A percentile compares a stretch with the other conserved stretches of the same genome.
Conservation (phyloP, 2,888 invertebrate species). For the Acronicta psi region DNA sequence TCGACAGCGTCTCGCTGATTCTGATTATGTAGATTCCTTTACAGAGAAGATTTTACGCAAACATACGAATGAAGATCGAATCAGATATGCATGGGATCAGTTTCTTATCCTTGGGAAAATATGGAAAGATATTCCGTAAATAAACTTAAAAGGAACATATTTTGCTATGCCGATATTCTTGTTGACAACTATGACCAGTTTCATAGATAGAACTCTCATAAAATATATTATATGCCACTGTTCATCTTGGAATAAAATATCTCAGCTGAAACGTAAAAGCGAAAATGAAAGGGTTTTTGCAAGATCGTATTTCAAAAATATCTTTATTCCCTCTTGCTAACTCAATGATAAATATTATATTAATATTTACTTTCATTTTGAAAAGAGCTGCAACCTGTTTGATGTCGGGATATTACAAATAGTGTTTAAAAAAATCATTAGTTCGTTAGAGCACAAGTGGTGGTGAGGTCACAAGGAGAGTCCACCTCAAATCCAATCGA, state of each 20-base stretch:
- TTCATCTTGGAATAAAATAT: constrained; percentile 48
- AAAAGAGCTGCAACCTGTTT: constrained; percentile 54
- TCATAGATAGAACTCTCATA: constrained; percentile 41
- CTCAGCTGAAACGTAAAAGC: constrained; percentile 29
- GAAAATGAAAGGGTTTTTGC: constrained; percentile 35
- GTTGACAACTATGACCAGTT: constrained; percentile 51
- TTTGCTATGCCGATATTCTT: constrained; percentile 53
- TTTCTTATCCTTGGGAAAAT: constrained; percentile 78
- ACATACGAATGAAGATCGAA: constrained; percentile 83
- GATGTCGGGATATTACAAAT: constrained; percentile 27
- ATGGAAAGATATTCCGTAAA: constrained; percentile 75
- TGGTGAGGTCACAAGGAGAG: constrained; percentile 68
- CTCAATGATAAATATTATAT: constrained; percentile 25
- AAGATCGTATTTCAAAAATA: constrained; percentile 43
- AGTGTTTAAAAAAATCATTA: constrained; percentile 54
- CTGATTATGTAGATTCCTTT: constrained; percentile 84
- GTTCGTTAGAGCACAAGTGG: constrained; percentile 52
- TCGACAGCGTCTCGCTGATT: constrained; percentile 78
- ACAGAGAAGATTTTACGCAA: constrained; percentile 81
- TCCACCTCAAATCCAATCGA: constrained; percentile 83
- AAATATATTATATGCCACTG: constrained; percentile 43
- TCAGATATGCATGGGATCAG: constrained; percentile 85
- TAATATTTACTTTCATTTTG: constrained; percentile 30
- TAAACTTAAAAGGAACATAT: constrained; percentile 71
- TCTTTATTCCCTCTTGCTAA: constrained; percentile 23